phyloP scores from a whole-genome alignment of 1,140 invertebrate species.

The Plectrocnemia conspersa region DNA sequence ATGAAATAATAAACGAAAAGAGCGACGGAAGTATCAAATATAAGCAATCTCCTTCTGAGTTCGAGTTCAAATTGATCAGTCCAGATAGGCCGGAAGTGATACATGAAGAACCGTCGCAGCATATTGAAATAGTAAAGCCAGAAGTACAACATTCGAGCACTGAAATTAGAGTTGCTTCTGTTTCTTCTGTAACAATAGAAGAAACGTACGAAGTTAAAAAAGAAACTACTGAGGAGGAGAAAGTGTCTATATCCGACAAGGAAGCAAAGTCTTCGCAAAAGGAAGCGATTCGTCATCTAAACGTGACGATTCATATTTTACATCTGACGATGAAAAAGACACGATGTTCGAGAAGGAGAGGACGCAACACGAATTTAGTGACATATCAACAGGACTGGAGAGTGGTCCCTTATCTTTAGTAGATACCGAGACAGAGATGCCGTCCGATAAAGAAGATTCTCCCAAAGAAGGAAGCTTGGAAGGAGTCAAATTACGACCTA shows the following conservation, averaged over 20 bases:
- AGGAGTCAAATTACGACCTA: slow-evolving; percentile 43
- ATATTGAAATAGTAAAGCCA: slow-evolving; percentile 27
- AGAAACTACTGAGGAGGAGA: slow-evolving; percentile 27
- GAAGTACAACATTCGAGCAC: slow-evolving; percentile 8
- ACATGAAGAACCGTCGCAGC: slow-evolving; percentile 48
- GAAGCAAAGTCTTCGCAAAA: slow-evolving; percentile 26
- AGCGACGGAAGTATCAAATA: slow-evolving; percentile 52
- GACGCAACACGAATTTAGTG: slow-evolving; percentile 42
- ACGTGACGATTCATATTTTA: slow-evolving; percentile 26
- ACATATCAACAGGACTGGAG: slow-evolving; percentile 48
- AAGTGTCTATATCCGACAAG: slow-evolving; percentile 27
- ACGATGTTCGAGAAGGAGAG: slow-evolving; percentile 46
- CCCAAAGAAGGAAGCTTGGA: slow-evolving; percentile 46
- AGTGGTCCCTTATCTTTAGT: slow-evolving; percentile 51
- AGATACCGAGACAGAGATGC: slow-evolving; percentile 48
- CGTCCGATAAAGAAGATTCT: slow-evolving; percentile 47
- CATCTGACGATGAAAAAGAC: slow-evolving; percentile 47
- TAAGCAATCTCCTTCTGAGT: slow-evolving; percentile 68
- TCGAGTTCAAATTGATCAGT: slow-evolving; percentile 60
- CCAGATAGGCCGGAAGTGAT: slow-evolving; percentile 50
- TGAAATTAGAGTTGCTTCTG: slow-evolving; percentile 22
- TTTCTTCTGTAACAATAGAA: slow-evolving; percentile 28
- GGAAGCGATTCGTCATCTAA: slow-evolving; percentile 28
- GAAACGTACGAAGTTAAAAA: slow-evolving; percentile 29
- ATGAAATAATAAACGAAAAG: slow-evolving; percentile 61